A percentile compares a stretch with the other conserved stretches of the same genome.
Conservation (phyloP, 2,113 vertebrate genomes). For the Perccottus glenii region DNA sequence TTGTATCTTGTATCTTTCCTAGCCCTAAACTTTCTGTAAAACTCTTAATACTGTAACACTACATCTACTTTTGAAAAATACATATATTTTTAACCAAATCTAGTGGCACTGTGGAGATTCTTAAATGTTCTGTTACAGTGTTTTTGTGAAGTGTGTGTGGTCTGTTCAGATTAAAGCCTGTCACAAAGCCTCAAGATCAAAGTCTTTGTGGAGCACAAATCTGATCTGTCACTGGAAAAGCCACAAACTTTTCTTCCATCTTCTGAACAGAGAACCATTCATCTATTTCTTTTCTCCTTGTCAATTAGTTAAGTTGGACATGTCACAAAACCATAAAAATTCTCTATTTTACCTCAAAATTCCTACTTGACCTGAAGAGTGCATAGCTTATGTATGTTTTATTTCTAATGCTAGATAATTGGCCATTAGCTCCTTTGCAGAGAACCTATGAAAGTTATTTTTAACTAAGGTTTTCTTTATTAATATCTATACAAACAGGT, state of each 20-base stretch:
- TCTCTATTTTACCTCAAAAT: neutral
- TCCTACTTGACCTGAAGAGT: neutral
- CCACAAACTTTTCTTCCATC: conserved; percentile 41
- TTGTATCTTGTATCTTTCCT: too few relatives aligned
- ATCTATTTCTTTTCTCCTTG: conserved; percentile 23
- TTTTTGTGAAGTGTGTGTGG: conserved; percentile 1
- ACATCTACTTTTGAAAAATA: too few relatives aligned
- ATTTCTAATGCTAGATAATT: too few relatives aligned
- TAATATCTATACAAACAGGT: too few relatives aligned
- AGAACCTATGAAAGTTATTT: too few relatives aligned
- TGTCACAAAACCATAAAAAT: neutral
- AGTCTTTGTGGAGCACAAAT: conserved; percentile 58
- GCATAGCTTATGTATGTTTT: neutral
- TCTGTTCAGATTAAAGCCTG: conserved; percentile 69
- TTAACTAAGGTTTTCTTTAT: too few relatives aligned
- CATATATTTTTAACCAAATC: neutral
- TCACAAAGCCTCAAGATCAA: conserved; percentile 70
- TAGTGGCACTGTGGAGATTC: neutral
- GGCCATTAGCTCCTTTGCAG: too few relatives aligned
- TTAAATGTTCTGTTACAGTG: neutral
- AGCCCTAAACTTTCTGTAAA: too few relatives aligned
- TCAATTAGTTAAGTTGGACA: conserved; percentile 11
- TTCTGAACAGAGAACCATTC: conserved; percentile 29
- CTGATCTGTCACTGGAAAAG: conserved; percentile 68
- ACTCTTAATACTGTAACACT: too few relatives aligned